A percentile compares a stretch with the other conserved stretches of the same genome.
These are phyloP conservation scores for Calidris pugnax DNA, from an alignment of 2,113 vertebrate species.

Conservation along the genomic window DNA sequence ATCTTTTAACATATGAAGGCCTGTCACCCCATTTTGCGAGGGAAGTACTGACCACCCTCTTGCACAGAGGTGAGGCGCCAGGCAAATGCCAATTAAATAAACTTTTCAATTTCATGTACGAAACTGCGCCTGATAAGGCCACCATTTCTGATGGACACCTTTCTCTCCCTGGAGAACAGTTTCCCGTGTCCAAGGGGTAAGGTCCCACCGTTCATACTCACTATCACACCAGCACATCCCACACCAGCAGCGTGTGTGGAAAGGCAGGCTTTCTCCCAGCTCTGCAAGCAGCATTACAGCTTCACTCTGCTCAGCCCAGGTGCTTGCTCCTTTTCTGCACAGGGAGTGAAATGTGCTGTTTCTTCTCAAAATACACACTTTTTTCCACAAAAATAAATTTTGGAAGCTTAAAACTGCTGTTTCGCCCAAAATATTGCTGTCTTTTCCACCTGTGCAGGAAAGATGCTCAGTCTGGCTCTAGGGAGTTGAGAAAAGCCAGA, in stretches of 20 bases:
- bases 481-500: background rate
- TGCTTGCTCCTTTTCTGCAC: background rate
- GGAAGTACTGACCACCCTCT: background rate
- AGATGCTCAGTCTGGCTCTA: background rate
- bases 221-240: rapidly evolving
- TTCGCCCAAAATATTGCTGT: background rate
- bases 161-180: background rate
- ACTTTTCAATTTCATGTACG: background rate
- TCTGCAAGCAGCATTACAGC: background rate
- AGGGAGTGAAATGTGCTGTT: background rate
- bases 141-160: background rate
- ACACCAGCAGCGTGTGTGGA: background rate
- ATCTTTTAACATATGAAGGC: background rate
- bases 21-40: background rate
- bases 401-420: background rate
- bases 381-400: background rate
- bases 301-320: background rate
- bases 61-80: background rate
- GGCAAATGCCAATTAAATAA: constrained; percentile 19
- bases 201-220: background rate
- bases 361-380: background rate
- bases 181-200: background rate
- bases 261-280: background rate
- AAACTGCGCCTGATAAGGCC: background rate
- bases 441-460: background rate